Conservation (phyloP, 2,113 vertebrate genomes). For the Notarius lentiginosus region DNA sequence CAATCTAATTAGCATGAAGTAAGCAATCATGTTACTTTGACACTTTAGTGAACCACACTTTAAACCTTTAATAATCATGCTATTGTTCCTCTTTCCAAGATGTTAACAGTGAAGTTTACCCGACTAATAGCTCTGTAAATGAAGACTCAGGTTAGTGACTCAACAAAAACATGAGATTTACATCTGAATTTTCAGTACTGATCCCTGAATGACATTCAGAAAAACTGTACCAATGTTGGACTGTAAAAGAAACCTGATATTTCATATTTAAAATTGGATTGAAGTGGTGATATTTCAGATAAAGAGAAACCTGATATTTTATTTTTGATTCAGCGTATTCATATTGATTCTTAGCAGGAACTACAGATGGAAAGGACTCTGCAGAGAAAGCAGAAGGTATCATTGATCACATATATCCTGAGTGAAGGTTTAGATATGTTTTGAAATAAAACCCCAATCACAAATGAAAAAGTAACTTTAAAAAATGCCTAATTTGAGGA, state of each 20-base stretch:
- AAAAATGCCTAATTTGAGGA: not conserved
- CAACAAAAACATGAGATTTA: not conserved
- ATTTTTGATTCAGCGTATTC: not conserved
- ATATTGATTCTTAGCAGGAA: constrained; percentile 27
- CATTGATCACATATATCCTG: not conserved
- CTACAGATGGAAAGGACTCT: constrained; percentile 47
- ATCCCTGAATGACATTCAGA: not conserved
- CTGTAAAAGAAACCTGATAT: not conserved
- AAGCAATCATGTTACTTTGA: not conserved
- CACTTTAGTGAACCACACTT: not conserved
- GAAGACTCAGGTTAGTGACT: constrained; percentile 42
- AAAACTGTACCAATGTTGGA: not conserved
- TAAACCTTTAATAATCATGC: not conserved
- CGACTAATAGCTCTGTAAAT: constrained; percentile 18
- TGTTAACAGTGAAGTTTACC: not conserved
- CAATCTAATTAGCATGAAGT: not conserved
- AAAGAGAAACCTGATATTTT: not conserved
- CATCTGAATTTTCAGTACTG: not conserved
- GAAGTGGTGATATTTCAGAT: not conserved
- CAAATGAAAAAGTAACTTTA: not conserved
- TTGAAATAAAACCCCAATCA: not conserved
- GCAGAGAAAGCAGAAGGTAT: constrained; percentile 44
- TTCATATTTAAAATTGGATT: not conserved
- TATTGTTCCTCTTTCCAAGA: constrained; percentile 15
- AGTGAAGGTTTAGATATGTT: not conserved